A percentile compares a stretch with the other conserved stretches of the same genome.
phyloP scores from a whole-genome alignment of 2,797 vertebrate genomes.

The Uromys caudimaculatus region DNA sequence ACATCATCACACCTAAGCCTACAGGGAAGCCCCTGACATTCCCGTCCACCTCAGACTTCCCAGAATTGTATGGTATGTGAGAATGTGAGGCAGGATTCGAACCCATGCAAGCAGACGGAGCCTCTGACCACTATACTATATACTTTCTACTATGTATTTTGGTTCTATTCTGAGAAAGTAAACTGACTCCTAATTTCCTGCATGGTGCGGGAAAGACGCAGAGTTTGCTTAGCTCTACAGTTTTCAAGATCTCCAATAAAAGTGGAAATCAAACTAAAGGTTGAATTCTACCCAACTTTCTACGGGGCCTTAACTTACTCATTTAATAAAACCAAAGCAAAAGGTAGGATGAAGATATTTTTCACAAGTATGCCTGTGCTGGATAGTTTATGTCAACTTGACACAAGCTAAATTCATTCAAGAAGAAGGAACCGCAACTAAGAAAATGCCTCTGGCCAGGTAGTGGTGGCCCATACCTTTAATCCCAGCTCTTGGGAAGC shows the following conservation, averaged over 20 bases:
- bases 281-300: neutral
- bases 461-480: neutral
- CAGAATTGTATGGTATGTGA: neutral
- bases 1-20: neutral
- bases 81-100: neutral
- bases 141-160: neutral
- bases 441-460: neutral
- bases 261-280: neutral
- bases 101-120: neutral
- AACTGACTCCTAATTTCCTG: neutral
- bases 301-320: neutral
- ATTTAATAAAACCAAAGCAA: slow-evolving; percentile 52
- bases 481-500: neutral
- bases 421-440: neutral
- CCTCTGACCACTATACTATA: accelerated
- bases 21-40: neutral
- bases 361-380: slow-evolving; percentile 13
- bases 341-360: slow-evolving; percentile 32
- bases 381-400: neutral
- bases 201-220: neutral
- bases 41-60: neutral
- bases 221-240: neutral
- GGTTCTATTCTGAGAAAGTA: neutral
- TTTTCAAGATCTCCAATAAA: neutral
- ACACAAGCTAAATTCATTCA: neutral